Percentiles rank a stretch among this genome's conserved stretches.
Conservation (phyloP, 2,888 invertebrate species). For the Ptilodon capucinus region DNA sequence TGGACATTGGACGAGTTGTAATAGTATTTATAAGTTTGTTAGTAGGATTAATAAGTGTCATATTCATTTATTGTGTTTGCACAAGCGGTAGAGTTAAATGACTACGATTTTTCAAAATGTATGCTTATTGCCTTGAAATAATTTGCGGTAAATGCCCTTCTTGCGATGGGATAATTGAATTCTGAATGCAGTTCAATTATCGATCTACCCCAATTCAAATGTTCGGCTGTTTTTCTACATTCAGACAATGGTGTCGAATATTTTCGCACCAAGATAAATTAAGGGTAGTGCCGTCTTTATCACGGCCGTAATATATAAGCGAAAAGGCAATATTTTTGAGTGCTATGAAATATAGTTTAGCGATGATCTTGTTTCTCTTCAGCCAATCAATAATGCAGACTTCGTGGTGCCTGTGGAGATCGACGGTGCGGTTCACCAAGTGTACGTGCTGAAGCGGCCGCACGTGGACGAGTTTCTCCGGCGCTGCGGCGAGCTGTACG, state of each 20-base stretch:
- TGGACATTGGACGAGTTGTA: background rate
- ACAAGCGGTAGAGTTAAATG: background rate
- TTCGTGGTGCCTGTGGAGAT: slow-evolving; percentile 99
- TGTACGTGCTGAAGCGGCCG: slow-evolving; percentile 99
- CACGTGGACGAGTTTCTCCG: slow-evolving; percentile 99
- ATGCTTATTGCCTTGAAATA: background rate
- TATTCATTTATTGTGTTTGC: background rate
- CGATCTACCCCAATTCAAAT: too few relatives aligned
- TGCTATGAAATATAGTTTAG: too few relatives aligned
- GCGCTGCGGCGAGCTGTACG: slow-evolving; percentile 98
- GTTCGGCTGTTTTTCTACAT: too few relatives aligned
- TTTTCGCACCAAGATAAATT: too few relatives aligned
- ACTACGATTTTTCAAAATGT: background rate
- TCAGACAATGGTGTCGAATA: too few relatives aligned
- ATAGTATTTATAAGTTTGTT: background rate
- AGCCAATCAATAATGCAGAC: slow-evolving; percentile 99
- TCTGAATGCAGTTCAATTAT: too few relatives aligned
- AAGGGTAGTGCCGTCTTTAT: too few relatives aligned
- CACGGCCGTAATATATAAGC: too few relatives aligned
- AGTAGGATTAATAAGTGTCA: background rate
- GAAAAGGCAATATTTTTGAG: too few relatives aligned
- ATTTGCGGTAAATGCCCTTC: too few relatives aligned
- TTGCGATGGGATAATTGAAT: too few relatives aligned
- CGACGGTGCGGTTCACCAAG: slow-evolving; percentile 99
- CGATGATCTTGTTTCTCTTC: slow-evolving; percentile 63